phyloP scores from a whole-genome alignment of 2,113 vertebrate genomes.

The Alexandromys fortis region DNA sequence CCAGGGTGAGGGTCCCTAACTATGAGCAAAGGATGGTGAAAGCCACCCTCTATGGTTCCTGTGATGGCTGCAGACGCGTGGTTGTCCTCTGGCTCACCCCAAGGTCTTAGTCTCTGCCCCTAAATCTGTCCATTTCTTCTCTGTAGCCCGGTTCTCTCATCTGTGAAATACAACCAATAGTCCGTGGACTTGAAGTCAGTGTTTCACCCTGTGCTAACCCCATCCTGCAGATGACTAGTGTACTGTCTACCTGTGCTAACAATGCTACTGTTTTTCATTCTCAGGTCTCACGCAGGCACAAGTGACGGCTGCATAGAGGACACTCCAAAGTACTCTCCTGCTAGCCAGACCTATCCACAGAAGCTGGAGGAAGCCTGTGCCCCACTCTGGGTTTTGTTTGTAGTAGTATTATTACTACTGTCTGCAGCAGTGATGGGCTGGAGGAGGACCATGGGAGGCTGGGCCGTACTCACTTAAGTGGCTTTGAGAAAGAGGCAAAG shows the following conservation, averaged over 20 bases:
- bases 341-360: neutral
- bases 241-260: neutral
- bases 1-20: neutral
- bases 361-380: neutral
- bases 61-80: neutral
- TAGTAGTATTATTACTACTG: no score
- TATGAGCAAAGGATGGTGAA: neutral
- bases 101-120: neutral
- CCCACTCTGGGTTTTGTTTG: neutral
- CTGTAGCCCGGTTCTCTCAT: neutral
- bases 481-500: neutral
- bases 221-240: neutral
- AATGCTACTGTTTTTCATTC: neutral
- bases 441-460: no score
- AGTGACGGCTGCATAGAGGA: neutral
- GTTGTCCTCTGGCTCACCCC: neutral
- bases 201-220: neutral
- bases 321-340: neutral
- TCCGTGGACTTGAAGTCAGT: neutral
- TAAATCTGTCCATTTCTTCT: neutral
- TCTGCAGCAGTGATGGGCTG: neutral
- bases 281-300: neutral
- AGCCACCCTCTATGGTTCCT: neutral
- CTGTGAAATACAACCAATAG: neutral
- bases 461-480: neutral